Conservation (phyloP, 2,113 vertebrate genomes). For the Muntiacus muntjak region DNA sequence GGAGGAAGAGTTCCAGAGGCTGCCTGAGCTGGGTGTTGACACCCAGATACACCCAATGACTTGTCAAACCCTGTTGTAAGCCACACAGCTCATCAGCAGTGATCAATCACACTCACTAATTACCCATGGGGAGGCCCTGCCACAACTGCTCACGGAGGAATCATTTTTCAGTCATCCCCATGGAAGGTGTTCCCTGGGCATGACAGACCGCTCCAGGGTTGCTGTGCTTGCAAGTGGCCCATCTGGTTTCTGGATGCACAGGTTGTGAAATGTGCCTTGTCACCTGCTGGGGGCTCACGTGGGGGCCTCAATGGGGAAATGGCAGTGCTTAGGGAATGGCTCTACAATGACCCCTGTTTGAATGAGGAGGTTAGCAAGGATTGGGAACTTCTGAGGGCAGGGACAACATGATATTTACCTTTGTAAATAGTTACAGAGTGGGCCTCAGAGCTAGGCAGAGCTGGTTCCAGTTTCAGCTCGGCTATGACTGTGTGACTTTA, state of each 20-base stretch:
- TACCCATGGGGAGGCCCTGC: constrained; percentile 39
- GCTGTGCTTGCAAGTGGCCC: background rate
- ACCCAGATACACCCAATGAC: constrained; percentile 44
- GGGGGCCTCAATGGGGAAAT: background rate
- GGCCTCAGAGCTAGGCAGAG: background rate
- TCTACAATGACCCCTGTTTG: background rate
- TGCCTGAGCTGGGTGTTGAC: constrained; percentile 47
- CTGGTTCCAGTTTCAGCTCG: background rate
- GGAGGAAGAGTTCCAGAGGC: constrained; percentile 38
- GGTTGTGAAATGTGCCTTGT: constrained; percentile 24
- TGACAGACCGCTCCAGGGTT: background rate
- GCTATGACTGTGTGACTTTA: background rate
- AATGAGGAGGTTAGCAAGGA: background rate
- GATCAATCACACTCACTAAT: constrained; percentile 62
- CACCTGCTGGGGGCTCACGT: background rate
- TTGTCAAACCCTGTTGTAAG: constrained; percentile 56
- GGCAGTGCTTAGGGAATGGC: background rate
- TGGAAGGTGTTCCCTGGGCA: background rate
- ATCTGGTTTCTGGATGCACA: constrained; percentile 3
- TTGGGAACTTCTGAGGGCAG: background rate
- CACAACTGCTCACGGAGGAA: background rate
- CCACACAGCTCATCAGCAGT: constrained; percentile 40
- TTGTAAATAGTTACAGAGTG: background rate
- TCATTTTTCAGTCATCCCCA: constrained; percentile 8
- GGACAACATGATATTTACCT: background rate